Base-by-base conservation (phyloP, 2,888 invertebrate species). In the Platerodrilus igneus region DNA sequence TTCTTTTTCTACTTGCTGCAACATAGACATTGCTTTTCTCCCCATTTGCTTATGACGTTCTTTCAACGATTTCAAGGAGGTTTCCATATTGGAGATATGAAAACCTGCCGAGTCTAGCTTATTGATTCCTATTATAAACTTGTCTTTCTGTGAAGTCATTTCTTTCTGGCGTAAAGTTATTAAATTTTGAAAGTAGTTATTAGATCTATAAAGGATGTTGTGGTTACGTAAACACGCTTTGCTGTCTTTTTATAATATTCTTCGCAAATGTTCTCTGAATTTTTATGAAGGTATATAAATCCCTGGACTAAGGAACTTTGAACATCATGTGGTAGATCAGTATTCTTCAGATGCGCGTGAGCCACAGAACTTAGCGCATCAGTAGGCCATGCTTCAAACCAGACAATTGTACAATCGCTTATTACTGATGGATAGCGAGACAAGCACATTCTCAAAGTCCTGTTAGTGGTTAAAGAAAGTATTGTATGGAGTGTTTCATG, bases 321-420 rank as follows among this genome's bases (percentile, higher is more conserved):
- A 14, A 83, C 72, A 26, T 73, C 70, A 32, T 83, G 79, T 0
- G 76, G 68, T n/a, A 90, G 74, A 59, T 87, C 79, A 2, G 87
- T 78, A 44, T 80, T 77, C 8, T 76, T 75, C 68, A 88, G 80
- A 63, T 81, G 87, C 56, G 77, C 75, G 56, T 81, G 72, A 9
- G 89, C 90, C 3, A 84, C 81, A 72, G 76, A 81, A 67, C 88
- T 86, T 50, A 91, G 68, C 2, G 91, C 89, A 62, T 88, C 86
- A 66, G 87, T 86, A 4, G 90, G 90, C 91, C 91, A 91, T 36
- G 82, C 79, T 62, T 87, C 83, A 64, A 85, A 90, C 90, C 90
- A 91, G 60, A 90, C 87, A 40, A 91, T 88, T 3, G 88, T 89
- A 62, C 89, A 90, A 63, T 89, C 89, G 64, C 87, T 90, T 23